Percentiles rank a stretch among this genome's conserved stretches.
Conservation (phyloP, 2,888 invertebrate genomes). For the Drosophila antonietae region DNA sequence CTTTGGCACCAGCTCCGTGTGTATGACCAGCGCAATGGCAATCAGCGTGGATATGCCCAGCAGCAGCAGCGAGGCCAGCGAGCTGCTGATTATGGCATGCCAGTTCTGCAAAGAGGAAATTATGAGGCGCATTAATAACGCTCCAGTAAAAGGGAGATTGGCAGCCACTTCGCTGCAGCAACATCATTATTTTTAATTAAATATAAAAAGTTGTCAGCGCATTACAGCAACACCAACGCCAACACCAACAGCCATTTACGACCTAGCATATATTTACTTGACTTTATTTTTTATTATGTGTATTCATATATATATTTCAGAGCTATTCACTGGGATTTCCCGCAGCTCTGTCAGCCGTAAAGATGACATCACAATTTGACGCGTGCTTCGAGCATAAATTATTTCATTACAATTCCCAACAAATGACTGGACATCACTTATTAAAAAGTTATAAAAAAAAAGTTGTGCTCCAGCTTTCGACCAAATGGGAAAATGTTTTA, state of each 20-base stretch:
- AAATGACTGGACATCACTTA: conserved; percentile 56
- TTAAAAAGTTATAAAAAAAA: conserved; percentile 70
- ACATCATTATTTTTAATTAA: conserved; percentile 79
- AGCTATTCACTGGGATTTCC: conserved; percentile 55
- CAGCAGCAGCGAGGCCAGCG: conserved; percentile 87
- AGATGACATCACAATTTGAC: conserved; percentile 61
- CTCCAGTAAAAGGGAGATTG: conserved; percentile 47
- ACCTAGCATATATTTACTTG: conserved; percentile 12
- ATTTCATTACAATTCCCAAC: conserved; percentile 52
- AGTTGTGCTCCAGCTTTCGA: conserved; percentile 17
- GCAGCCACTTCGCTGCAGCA: conserved; percentile 50
- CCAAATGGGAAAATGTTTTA: conserved; percentile 7
- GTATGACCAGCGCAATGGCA: conserved; percentile 84
- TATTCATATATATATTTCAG: conserved; percentile 24
- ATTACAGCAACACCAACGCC: conserved; percentile 20
- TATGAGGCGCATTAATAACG: conserved; percentile 69
- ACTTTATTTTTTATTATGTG: background rate
- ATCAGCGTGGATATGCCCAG: conserved; percentile 88
- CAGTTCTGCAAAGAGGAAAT: conserved; percentile 85
- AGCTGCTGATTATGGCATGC: conserved; percentile 87
- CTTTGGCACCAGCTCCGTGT: conserved; percentile 84
- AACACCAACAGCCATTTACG: conserved; percentile 32
- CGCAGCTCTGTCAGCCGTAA: conserved; percentile 38
- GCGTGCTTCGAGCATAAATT: conserved; percentile 52
- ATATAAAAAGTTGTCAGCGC: conserved; percentile 69